Evolutionary conservation across 2,113 vertebrate genomes (phyloP).

Genomic region (Lophius piscatorius): DNA sequence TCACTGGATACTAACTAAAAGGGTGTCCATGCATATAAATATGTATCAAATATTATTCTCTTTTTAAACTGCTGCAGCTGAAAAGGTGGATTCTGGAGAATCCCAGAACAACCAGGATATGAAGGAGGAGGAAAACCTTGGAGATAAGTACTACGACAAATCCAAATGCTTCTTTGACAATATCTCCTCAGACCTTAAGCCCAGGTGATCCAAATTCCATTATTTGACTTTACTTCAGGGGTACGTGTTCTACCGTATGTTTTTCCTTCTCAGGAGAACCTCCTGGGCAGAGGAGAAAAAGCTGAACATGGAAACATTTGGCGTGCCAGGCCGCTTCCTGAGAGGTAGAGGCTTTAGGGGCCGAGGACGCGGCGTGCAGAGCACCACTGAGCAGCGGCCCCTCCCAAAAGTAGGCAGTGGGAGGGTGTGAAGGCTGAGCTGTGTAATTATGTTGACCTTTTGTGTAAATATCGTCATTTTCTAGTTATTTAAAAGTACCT

Average conservation of each 20-base stretch:
- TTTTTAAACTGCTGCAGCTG: no score
- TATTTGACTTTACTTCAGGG: fast-evolving
- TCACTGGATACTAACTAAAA: background rate
- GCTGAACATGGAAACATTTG: slow-evolving; percentile 95
- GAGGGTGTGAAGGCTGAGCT: slow-evolving; percentile 75
- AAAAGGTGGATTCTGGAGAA: slow-evolving; percentile 84
- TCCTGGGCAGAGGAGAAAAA: slow-evolving; percentile 98
- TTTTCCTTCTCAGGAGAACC: slow-evolving; percentile 83
- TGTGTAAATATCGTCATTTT: slow-evolving; percentile 68
- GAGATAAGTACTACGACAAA: slow-evolving; percentile 94
- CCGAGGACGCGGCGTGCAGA: slow-evolving; percentile 85
- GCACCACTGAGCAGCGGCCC: slow-evolving; percentile 73
- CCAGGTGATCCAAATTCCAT: slow-evolving; percentile 79
- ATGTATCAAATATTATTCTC: no score
- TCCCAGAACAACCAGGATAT: slow-evolving; percentile 67
- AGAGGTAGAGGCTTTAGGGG: slow-evolving; percentile 90
- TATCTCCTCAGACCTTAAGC: slow-evolving; percentile 92
- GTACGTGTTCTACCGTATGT: background rate
- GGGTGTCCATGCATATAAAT: no score
- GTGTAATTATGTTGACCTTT: slow-evolving; percentile 16
- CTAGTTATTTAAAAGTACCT: slow-evolving; percentile 55
- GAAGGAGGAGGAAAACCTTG: slow-evolving; percentile 80
- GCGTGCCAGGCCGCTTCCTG: slow-evolving; percentile 91
- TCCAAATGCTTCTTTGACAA: slow-evolving; percentile 98
- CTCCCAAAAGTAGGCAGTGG: slow-evolving; percentile 88